Evolutionary conservation across 2,113 vertebrate species (phyloP).

Genomic region (Pteruthius melanotis): DNA sequence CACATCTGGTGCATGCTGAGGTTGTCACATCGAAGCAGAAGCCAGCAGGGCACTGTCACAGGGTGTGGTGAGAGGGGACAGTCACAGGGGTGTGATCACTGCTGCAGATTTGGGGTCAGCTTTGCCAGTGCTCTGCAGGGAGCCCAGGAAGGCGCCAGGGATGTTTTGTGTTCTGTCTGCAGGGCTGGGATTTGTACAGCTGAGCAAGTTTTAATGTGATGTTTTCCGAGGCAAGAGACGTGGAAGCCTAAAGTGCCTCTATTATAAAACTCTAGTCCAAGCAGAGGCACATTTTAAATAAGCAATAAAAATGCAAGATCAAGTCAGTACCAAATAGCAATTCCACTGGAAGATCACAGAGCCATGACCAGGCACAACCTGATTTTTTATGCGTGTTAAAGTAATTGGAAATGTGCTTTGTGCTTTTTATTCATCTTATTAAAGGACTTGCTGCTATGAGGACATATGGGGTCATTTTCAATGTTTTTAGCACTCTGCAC

Average conservation of each 20-base stretch:
- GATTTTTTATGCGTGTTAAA: background rate
- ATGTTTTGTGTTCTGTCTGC: slow-evolving; percentile 34
- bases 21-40: background rate
- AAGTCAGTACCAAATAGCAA: background rate
- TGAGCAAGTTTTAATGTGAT: slow-evolving; percentile 39
- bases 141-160: background rate
- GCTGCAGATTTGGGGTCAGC: background rate
- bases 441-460: background rate
- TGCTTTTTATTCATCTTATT: background rate
- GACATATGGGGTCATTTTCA: background rate
- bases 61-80: background rate
- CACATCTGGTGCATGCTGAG: background rate
- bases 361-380: background rate
- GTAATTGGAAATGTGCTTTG: slow-evolving; percentile 1
- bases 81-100: background rate
- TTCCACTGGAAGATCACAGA: background rate
- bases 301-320: slow-evolving; percentile 28
- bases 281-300: slow-evolving; percentile 24
- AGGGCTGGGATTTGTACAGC: slow-evolving; percentile 32
- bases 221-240: background rate
- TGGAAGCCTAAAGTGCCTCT: background rate
- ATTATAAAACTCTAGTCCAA: background rate
- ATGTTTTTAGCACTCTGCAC: background rate
- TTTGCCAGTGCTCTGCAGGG: background rate
- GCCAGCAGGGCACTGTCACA: background rate